Evolutionary conservation across 2,113 vertebrate genomes (phyloP).

Genomic region (Castor canadensis): DNA sequence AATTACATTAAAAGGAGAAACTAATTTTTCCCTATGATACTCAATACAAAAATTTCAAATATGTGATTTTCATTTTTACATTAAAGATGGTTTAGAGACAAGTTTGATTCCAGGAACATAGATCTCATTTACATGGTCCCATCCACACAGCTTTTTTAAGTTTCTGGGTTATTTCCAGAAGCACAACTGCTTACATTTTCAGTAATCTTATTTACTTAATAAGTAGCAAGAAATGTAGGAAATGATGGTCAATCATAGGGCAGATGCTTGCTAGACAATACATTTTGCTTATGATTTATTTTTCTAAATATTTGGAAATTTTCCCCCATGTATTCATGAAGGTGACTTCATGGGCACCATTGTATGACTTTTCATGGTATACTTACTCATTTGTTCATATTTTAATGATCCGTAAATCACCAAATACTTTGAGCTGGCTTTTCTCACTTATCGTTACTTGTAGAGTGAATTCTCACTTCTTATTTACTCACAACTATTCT

Average conservation of each 20-base stretch:
- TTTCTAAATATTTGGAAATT: background rate
- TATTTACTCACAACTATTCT: background rate
- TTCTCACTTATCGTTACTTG: background rate
- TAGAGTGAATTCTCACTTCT: background rate
- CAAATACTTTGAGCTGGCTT: background rate
- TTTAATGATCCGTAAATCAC: background rate
- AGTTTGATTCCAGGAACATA: background rate
- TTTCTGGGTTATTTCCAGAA: background rate
- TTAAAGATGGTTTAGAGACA: background rate
- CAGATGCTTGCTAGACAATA: background rate
- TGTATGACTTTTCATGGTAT: background rate
- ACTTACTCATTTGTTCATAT: background rate
- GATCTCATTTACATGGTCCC: background rate
- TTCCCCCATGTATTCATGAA: background rate
- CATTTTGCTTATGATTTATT: background rate
- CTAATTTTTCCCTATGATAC: background rate
- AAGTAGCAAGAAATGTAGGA: background rate
- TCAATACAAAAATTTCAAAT: background rate
- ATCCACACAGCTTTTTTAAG: background rate
- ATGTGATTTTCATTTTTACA: background rate
- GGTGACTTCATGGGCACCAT: background rate
- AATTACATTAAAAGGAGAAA: background rate
- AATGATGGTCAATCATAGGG: background rate
- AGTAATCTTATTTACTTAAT: background rate
- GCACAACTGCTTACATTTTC: background rate